Evolutionary conservation across 2,888 invertebrate species (phyloP), one percentile per base, ranked within the genome.

Genomic region (Mythimna pallens): DNA sequence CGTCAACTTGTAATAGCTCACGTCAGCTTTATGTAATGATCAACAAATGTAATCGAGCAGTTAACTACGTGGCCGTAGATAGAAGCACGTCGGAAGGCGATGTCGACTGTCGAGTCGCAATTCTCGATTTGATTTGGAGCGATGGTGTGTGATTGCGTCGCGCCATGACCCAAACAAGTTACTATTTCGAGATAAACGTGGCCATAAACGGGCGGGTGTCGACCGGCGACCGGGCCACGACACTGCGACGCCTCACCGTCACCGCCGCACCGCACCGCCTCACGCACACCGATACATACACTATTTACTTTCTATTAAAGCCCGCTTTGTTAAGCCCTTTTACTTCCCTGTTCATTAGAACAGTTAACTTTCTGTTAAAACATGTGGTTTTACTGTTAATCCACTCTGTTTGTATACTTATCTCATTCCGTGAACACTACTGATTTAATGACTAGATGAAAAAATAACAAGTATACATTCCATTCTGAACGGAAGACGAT

Each of bases 111-210:
- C 70, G 73, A 84, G 61, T 84, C 73, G 90, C 92, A 88, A 91
- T 91, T 92, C 91, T 90, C 82, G 87, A 88, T 92, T 92, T 93
- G 92, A 94, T 94, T 94, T 93, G 91, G 92, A 92, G 89, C 92
- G 92, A 93, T 93, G 93, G 92, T 91, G 92, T 93, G 90, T 92
- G 93, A 94, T 94, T 94, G 93, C 94, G 93, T 92, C 90, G 92
- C 88, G 90, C 89, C 91, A 90, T 93, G 94, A 93, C 92, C 94
- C 93, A 94, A 95, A 95, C 96, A 93, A 93, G 94, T 94, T 94
- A 92, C 95, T 96, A 95, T 96, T 95, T 95, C 92, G 94, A 95
- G 95, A 95, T 95, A 95, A 95, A 93, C 93, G 92, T 90, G 87
- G 89, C 95, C 96, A 94, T 96, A 96, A 95, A 95, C 92, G 95